Conservation (phyloP, 2,797 vertebrate genomes). For the Hoplostethus mediterraneus region DNA sequence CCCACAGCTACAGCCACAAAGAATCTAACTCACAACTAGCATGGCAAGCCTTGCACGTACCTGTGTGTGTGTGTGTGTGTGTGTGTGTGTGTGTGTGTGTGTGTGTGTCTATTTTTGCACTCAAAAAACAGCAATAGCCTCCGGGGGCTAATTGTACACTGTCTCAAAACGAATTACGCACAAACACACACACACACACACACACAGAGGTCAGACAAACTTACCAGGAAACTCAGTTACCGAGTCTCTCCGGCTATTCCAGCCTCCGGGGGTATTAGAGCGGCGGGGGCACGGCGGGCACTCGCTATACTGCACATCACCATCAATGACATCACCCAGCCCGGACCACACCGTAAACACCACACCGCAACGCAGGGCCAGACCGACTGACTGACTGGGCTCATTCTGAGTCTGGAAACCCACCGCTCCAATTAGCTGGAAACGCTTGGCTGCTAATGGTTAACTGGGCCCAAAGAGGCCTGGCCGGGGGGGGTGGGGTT, state of each 20-base stretch:
- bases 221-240: conserved; percentile 56
- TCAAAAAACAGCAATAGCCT: conserved; percentile 1
- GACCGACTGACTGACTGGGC: background rate
- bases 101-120: conserved; percentile 3
- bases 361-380: conserved; percentile 10
- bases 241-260: conserved; percentile 67
- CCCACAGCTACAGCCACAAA: conserved; percentile 1
- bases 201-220: conserved; percentile 45
- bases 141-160: conserved; percentile 48
- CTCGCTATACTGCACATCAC: background rate
- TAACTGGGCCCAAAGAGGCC: conserved; percentile 36
- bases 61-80: background rate
- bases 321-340: background rate
- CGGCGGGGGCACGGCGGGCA: conserved; percentile 46
- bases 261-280: conserved; percentile 47
- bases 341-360: background rate
- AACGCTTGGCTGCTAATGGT: conserved; percentile 33
- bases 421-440: conserved; percentile 12
- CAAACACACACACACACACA: conserved; percentile 13
- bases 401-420: background rate
- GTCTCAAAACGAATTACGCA: conserved; percentile 25
- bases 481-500: background rate
- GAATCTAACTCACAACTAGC: background rate
- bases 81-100: background rate
- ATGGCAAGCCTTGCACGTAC: background rate